Conservation (phyloP, 2,888 invertebrate genomes). For the Graphium colonna region DNA sequence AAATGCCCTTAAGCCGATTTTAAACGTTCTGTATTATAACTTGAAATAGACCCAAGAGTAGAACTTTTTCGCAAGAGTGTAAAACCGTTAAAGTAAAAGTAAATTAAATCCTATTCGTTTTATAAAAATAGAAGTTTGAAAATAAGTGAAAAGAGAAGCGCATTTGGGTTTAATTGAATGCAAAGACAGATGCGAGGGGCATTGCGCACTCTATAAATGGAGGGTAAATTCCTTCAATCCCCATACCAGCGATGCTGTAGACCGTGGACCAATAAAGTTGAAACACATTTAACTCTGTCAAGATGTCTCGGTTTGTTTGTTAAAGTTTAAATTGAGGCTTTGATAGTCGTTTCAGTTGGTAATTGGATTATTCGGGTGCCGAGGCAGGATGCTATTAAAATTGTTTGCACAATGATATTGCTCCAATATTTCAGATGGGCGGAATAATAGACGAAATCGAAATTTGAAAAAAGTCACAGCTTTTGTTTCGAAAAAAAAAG, state of each 20-base stretch:
- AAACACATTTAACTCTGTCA: slow-evolving; percentile 22
- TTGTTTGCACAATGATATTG: slow-evolving; percentile 15
- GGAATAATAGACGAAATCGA: neutral
- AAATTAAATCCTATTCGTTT: too few relatives aligned
- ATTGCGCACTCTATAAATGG: neutral
- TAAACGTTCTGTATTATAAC: too few relatives aligned
- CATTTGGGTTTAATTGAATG: neutral
- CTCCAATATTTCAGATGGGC: slow-evolving; percentile 5
- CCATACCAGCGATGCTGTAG: neutral
- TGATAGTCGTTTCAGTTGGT: slow-evolving; percentile 22
- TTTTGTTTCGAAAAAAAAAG: neutral
- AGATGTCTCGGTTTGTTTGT: slow-evolving; percentile 23
- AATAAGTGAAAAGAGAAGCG: neutral
- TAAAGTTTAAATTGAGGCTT: slow-evolving; percentile 24
- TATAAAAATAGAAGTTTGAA: too few relatives aligned
- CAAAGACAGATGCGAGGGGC: neutral
- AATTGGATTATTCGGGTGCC: slow-evolving; percentile 21
- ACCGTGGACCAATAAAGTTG: slow-evolving; percentile 14
- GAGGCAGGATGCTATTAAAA: slow-evolving; percentile 15
- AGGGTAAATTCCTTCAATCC: neutral
- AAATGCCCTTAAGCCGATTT: too few relatives aligned
- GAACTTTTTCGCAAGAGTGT: too few relatives aligned
- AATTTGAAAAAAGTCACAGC: neutral
- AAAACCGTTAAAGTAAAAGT: too few relatives aligned
- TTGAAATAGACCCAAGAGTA: too few relatives aligned